Conservation (phyloP, 2,113 vertebrate genomes). For the Syngnathus typhle region DNA sequence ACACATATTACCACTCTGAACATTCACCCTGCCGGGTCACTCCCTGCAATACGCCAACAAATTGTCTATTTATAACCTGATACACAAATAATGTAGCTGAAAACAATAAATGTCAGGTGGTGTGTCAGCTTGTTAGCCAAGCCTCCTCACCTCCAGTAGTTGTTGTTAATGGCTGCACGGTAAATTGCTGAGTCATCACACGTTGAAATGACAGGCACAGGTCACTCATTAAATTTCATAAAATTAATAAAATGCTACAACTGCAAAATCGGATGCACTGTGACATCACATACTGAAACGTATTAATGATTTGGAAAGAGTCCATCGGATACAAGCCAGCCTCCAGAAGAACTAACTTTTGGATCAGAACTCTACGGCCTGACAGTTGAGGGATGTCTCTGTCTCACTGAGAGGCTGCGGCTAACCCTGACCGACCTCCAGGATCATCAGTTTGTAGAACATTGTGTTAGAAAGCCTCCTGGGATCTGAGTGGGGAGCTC, state of each 20-base stretch:
- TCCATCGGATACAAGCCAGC: conserved; percentile 11
- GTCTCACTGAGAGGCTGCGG: conserved; percentile 33
- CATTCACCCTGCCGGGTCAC: not conserved
- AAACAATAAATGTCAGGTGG: conserved; percentile 14
- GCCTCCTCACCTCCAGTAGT: not conserved
- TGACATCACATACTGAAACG: not conserved
- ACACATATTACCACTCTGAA: not conserved
- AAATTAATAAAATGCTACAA: not conserved
- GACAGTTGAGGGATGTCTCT: conserved; percentile 59
- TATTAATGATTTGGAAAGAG: not conserved
- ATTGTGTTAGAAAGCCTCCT: conserved; percentile 60
- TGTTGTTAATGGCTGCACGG: not conserved
- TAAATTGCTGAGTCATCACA: not conserved
- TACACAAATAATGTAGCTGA: not conserved
- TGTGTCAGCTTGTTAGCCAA: conserved; percentile 2
- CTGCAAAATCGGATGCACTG: not conserved
- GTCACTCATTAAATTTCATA: not conserved
- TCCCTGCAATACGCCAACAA: not conserved
- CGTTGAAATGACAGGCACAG: not conserved
- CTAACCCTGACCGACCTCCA: conserved; percentile 62
- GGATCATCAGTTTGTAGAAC: conserved; percentile 66
- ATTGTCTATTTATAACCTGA: not conserved
- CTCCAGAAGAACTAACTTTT: conserved; percentile 12
- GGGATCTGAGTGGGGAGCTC: conserved; percentile 52
- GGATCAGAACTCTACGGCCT: conserved; percentile 43